phyloP scores from a whole-genome alignment of 2,797 vertebrate species.

The Poecilia gillii region DNA sequence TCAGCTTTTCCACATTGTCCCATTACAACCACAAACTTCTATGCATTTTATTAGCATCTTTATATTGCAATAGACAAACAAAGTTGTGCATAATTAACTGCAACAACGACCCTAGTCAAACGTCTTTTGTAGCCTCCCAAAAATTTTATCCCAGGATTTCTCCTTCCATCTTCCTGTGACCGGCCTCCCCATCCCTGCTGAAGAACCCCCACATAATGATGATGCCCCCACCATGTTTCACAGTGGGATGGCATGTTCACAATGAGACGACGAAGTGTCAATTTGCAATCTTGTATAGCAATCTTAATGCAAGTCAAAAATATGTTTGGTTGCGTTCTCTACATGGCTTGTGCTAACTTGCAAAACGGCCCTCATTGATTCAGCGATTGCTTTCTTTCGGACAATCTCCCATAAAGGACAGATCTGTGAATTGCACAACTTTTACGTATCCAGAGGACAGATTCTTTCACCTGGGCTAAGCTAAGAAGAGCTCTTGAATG shows the following conservation, averaged over 20 bases:
- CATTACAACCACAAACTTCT: not conserved
- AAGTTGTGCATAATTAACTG: not conserved
- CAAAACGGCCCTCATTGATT: not conserved
- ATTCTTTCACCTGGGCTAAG: not conserved
- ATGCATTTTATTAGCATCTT: not conserved
- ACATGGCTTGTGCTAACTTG: not conserved
- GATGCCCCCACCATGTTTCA: not conserved
- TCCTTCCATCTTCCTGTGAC: not conserved
- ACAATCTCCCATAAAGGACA: not conserved
- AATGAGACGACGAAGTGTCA: not conserved
- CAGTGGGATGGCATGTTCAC: not conserved
- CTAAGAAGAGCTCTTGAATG: not conserved
- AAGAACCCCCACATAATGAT: not conserved
- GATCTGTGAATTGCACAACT: not conserved
- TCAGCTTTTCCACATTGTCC: not conserved
- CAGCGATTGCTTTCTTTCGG: not conserved
- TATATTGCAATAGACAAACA: not conserved
- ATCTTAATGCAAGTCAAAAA: not conserved
- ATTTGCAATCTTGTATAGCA: not conserved
- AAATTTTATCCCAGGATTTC: not conserved
- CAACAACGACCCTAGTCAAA: not conserved
- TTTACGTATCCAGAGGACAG: not conserved
- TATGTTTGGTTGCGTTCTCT: not conserved
- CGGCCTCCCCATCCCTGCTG: not conserved
- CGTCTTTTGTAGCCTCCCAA: not conserved